Evolutionary conservation across 2,888 invertebrate genomes (phyloP), one percentile per base, ranked within the genome.

Genomic region (Tachystola acroxantha): DNA sequence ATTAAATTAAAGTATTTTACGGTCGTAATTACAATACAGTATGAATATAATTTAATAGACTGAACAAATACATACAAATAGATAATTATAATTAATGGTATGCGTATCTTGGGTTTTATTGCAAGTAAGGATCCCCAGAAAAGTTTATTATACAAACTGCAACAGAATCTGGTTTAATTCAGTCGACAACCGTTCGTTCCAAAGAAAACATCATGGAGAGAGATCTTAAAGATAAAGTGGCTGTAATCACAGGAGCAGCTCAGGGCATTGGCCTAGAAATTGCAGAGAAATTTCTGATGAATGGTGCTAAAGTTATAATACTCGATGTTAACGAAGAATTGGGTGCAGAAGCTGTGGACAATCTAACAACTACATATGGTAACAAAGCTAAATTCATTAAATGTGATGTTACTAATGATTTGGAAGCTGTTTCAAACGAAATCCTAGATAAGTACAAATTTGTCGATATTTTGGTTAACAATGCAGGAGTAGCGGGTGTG

Each of bases 161-260:
- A n/a, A n/a, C n/a, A n/a, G n/a, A n/a, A n/a, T n/a, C n/a, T n/a
- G n/a, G n/a, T n/a, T n/a, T n/a, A n/a, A n/a, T n/a, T n/a, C n/a
- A n/a, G n/a, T n/a, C n/a, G n/a, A n/a, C n/a, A n/a, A n/a, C n/a
- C n/a, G n/a, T n/a, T n/a, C n/a, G n/a, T n/a, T n/a, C n/a, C n/a
- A n/a, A n/a, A n/a, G n/a, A n/a, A n/a, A n/a, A n/a, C 16, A 16
- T 3, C 16, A 33, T 33, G 33, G 25, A 2, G 3, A 25, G 14
- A 25, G 33, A 26, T 10, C 2, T 43, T 5, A 42, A 50, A 35
- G 45, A 56, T 37, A 62, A 61, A 55, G 46, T 49, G 7, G 50
- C 58, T 1, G 51, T 65, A 0, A 46, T 89, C 9, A 89, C 89
- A 1, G 89, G 89, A 0, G 89, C 79, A 10, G 88, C 88, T 0